A percentile compares a stretch with the other conserved stretches of the same genome.
These are phyloP conservation scores for Sylvia borin DNA, from an alignment of 2,797 vertebrate species.

Conservation along the genomic window DNA sequence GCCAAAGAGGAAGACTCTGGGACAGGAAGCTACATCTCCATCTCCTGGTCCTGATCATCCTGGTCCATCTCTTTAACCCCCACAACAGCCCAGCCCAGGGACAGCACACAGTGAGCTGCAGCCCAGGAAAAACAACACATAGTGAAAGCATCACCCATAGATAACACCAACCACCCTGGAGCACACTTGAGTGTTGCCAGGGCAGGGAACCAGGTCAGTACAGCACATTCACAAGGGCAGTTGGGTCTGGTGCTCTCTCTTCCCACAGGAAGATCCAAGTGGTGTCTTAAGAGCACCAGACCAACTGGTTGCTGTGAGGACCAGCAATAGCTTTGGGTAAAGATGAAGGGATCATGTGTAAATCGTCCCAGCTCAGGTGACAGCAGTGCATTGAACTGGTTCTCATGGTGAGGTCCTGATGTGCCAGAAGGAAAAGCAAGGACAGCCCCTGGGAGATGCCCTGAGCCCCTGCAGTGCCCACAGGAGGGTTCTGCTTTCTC, in stretches of 20 bases:
- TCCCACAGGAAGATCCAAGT: background rate
- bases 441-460: background rate
- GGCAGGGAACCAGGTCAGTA: background rate
- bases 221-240: too few species aligned
- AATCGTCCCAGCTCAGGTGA: fast-evolving
- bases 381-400: fast-evolving
- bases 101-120: background rate
- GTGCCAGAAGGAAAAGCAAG: background rate
- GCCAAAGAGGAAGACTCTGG: too few species aligned
- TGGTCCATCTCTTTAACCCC: too few species aligned
- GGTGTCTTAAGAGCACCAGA: background rate
- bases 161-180: fast-evolving
- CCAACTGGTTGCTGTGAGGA: background rate
- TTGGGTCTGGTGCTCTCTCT: background rate
- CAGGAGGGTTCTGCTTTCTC: background rate
- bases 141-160: fast-evolving
- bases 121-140: background rate
- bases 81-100: background rate
- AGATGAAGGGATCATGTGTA: fast-evolving
- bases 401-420: fast-evolving
- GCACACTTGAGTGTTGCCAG: background rate
- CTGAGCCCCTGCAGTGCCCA: background rate
- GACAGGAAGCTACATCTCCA: background rate
- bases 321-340: fast-evolving
- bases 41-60: background rate